Evolutionary conservation across 2,113 vertebrate species (phyloP).

Genomic region (Platichthys flesus): DNA sequence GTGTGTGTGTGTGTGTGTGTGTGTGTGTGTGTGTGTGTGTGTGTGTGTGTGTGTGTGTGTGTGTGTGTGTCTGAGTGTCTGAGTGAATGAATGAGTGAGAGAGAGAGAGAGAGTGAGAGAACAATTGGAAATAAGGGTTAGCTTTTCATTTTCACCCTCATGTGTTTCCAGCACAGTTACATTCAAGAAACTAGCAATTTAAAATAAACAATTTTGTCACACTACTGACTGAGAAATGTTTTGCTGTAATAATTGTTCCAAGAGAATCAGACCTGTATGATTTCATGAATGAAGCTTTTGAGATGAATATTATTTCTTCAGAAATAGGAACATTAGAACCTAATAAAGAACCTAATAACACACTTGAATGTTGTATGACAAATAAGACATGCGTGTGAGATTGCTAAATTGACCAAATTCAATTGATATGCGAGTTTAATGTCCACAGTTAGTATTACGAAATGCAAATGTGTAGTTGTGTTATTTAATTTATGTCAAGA

Average conservation of each 20-base stretch:
- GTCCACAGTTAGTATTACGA: background rate
- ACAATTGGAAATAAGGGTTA: slow-evolving; percentile 7
- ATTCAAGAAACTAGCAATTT: background rate
- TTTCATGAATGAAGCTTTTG: too few species aligned
- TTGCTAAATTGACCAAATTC: background rate
- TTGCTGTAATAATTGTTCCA: background rate
- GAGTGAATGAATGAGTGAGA: background rate
- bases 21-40: slow-evolving; percentile 20
- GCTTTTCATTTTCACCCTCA: slow-evolving; percentile 28
- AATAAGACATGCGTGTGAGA: background rate
- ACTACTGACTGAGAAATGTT: too few species aligned
- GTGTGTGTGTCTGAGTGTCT: background rate
- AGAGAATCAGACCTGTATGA: background rate
- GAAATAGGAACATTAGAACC: slow-evolving; percentile 7
- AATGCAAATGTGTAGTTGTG: slow-evolving; percentile 6
- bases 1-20: slow-evolving; percentile 16
- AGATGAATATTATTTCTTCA: background rate
- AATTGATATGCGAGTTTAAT: slow-evolving; percentile 11
- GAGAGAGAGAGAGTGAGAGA: slow-evolving; percentile 2
- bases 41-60: slow-evolving; percentile 18
- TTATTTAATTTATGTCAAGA: too few species aligned
- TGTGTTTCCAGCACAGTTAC: background rate
- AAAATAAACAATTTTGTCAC: too few species aligned
- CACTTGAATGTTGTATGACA: background rate
- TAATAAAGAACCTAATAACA: slow-evolving; percentile 11